Percentiles rank a stretch among this genome's conserved stretches.
Evolutionary conservation across 2,888 invertebrate genomes (phyloP).

Genomic region (Spilosoma lubricipeda): DNA sequence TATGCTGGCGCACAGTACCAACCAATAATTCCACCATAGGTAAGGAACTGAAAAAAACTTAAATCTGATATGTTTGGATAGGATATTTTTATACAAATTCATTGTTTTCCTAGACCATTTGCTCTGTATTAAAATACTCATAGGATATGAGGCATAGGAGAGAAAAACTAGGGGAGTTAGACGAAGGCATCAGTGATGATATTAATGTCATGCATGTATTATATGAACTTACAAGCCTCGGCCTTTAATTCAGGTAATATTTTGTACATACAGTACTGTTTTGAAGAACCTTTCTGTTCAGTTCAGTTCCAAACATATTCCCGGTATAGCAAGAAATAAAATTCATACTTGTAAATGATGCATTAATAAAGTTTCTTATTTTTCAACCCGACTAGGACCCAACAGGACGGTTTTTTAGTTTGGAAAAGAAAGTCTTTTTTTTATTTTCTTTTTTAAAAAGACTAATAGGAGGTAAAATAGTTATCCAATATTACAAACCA

Average conservation of each 20-base stretch:
- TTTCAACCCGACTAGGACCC: neutral
- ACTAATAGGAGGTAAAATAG: too few species aligned
- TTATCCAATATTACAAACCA: too few species aligned
- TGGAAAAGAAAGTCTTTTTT: too few species aligned
- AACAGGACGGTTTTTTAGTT: too few species aligned
- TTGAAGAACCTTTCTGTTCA: neutral
- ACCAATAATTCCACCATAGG: conserved; percentile 95
- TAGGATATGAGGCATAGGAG: neutral
- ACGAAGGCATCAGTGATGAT: neutral
- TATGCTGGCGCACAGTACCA: conserved; percentile 98
- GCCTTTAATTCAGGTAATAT: neutral
- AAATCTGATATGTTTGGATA: neutral
- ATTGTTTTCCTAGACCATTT: neutral
- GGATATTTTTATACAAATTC: neutral
- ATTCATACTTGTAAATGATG: neutral
- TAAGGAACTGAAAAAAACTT: conserved; percentile 56
- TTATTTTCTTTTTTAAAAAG: too few species aligned
- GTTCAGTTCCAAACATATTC: too few species aligned
- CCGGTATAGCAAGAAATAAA: too few species aligned
- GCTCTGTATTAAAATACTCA: neutral
- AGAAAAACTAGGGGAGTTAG: neutral
- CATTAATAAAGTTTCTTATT: neutral
- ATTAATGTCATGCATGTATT: neutral
- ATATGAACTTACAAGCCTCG: neutral
- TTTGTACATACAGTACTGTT: neutral